phyloP scores from a whole-genome alignment of 1,140 invertebrate species.

The Archegozetes longisetosus region DNA sequence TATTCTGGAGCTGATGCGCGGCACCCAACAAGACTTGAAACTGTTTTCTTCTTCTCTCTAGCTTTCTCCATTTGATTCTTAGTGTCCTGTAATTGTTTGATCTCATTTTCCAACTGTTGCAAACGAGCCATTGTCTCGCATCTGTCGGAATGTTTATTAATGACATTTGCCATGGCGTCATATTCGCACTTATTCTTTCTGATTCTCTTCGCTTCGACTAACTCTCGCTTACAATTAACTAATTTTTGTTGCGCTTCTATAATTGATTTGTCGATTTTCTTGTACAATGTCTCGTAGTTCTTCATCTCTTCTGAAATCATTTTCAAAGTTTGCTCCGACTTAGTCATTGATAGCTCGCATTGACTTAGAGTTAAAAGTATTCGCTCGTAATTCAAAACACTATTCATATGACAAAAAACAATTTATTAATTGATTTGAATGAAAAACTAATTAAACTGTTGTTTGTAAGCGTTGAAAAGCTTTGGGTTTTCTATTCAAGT shows the following conservation, averaged over 20 bases:
- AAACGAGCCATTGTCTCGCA: constrained; percentile 60
- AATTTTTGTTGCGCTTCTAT: constrained; percentile 55
- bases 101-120: constrained; percentile 50
- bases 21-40: constrained; percentile 60
- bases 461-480: no score
- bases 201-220: constrained; percentile 52
- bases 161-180: constrained; percentile 75
- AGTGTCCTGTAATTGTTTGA: constrained; percentile 39
- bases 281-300: constrained; percentile 61
- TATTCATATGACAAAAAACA: constrained; percentile 24
- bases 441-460: no score
- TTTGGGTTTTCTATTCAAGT: no score
- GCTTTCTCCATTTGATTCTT: constrained; percentile 49
- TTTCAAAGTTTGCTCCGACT: constrained; percentile 54
- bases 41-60: constrained; percentile 66
- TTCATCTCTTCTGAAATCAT: constrained; percentile 69
- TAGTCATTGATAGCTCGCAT: constrained; percentile 71
- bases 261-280: constrained; percentile 51
- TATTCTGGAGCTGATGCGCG: constrained; percentile 8
- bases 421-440: no score
- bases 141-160: constrained; percentile 72
- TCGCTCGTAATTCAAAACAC: constrained; percentile 44
- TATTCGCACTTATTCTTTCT: constrained; percentile 76
- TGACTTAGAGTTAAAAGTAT: constrained; percentile 63
- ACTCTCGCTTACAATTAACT: constrained; percentile 49